Conservation (phyloP, 2,797 vertebrate species). For the Loriculus beryllinus region DNA sequence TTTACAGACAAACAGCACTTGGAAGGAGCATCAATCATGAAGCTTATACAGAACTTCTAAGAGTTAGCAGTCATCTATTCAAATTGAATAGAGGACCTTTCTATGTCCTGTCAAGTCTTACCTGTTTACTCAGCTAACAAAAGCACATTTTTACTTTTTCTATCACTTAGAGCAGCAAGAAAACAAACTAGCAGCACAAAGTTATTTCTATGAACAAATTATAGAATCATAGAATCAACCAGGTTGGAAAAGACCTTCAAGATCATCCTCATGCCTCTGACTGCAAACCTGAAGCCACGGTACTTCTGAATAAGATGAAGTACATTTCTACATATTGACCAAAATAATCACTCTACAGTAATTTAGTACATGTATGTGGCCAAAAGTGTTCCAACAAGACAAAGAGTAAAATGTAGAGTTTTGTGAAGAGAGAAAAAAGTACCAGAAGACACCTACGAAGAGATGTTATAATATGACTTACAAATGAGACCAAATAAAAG, state of each 20-base stretch:
- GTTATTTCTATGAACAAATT: not conserved
- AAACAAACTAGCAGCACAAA: not conserved
- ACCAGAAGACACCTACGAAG: not conserved
- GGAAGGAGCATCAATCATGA: not conserved
- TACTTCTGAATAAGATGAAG: not conserved
- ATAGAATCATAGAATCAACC: not conserved
- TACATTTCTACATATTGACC: not conserved
- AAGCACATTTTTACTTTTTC: not conserved
- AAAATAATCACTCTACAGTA: not conserved
- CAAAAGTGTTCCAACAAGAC: not conserved
- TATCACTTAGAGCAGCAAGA: not conserved
- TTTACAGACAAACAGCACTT: not conserved
- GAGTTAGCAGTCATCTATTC: not conserved
- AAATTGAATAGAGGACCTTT: not conserved
- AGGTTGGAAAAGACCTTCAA: not conserved
- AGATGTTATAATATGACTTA: not conserved
- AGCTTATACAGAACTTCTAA: not conserved
- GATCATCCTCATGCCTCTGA: not conserved
- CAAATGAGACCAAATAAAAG: not conserved
- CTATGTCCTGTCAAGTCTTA: not conserved
- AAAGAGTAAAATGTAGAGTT: not conserved
- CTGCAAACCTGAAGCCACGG: not conserved
- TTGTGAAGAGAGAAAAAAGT: not conserved
- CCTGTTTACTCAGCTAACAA: not conserved
- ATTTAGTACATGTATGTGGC: not conserved